phyloP scores from a whole-genome alignment of 2,797 vertebrate genomes.

The Hyperoplus lanceolatus region DNA sequence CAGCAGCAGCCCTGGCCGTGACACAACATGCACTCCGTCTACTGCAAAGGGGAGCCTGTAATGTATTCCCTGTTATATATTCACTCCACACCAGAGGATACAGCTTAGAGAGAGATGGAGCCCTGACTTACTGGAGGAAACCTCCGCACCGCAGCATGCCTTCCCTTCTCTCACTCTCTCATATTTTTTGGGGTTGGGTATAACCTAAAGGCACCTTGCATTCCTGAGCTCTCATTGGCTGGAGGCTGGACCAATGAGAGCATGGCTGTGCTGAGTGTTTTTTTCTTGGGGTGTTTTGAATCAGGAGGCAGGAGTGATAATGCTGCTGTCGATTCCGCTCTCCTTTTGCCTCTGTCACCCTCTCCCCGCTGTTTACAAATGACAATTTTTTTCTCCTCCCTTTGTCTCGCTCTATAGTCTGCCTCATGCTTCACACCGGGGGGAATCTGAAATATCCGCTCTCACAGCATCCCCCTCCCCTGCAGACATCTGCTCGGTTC shows the following conservation, averaged over 20 bases:
- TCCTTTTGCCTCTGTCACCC: conserved; percentile 51
- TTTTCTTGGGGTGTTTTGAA: conserved; percentile 75
- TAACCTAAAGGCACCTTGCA: conserved; percentile 87
- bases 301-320: conserved; percentile 76
- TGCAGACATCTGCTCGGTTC: conserved; percentile 4
- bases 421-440: conserved; percentile 19
- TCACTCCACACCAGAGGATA: conserved; percentile 63
- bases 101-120: conserved; percentile 60
- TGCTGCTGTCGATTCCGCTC: conserved; percentile 72
- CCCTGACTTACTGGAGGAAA: conserved; percentile 68
- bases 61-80: conserved; percentile 78
- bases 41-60: conserved; percentile 68
- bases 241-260: conserved; percentile 71
- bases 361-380: conserved; percentile 53
- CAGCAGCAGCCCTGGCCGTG: conserved; percentile 51
- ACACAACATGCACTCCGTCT: conserved; percentile 61
- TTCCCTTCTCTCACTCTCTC: conserved; percentile 45
- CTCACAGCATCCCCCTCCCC: not conserved
- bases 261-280: conserved; percentile 59
- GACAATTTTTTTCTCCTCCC: conserved; percentile 11
- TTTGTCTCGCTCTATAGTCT: conserved; percentile 30
- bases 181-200: conserved; percentile 83
- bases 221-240: conserved; percentile 74
- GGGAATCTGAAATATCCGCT: conserved; percentile 27
- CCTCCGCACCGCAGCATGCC: conserved; percentile 77